Base-by-base conservation (phyloP, 1,140 invertebrate species). In the Eriosoma lanigerum region DNA sequence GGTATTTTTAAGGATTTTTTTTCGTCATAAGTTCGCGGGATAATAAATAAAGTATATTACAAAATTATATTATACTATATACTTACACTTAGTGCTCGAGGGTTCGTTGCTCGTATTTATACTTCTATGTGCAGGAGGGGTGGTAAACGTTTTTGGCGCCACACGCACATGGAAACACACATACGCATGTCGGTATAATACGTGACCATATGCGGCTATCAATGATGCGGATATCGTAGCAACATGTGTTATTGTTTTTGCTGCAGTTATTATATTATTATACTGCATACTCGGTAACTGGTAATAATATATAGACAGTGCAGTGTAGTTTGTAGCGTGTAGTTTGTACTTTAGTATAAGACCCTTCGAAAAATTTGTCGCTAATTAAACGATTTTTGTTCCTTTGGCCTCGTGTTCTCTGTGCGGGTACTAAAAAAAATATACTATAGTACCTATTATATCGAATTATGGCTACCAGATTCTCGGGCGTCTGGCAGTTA, bases 81-180 rank as follows among this genome's bases (percentile, higher is more conserved):
- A n/a, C n/a, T n/a, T n/a, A n/a, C n/a, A n/a, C n/a, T n/a, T n/a
- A 0, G 24, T 12, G 48, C 24, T 50, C 68, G 68, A 24, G 26
- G 48, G 24, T 44, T 46, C 15, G 64, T 21, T 56, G n/a, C n/a
- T 56, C 26, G 58, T 62, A 19, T 72, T 46, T 46, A 19, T 48
- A 46, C 24, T 46, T 52, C 52, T 72, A 72, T 5, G n/a, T 10
- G 19, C 12, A 17, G 9, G 21, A 62, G 17, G 38, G 75, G 32
- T 4, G 56, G 38, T 29, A 62, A 78, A 62, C 75, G 75, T 78
- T 78, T 78, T 78, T 78, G 75, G 75, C 75, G 75, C 75, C 75
- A 78, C 75, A 60, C 5, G 24, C 32, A 62, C 56, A 26, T 78
- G 75, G 21, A 48, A 76, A 38, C 32, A 8, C n/a, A 10, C 29